phyloP scores from a whole-genome alignment of 2,113 vertebrate species.

The Megaceryle maxima region DNA sequence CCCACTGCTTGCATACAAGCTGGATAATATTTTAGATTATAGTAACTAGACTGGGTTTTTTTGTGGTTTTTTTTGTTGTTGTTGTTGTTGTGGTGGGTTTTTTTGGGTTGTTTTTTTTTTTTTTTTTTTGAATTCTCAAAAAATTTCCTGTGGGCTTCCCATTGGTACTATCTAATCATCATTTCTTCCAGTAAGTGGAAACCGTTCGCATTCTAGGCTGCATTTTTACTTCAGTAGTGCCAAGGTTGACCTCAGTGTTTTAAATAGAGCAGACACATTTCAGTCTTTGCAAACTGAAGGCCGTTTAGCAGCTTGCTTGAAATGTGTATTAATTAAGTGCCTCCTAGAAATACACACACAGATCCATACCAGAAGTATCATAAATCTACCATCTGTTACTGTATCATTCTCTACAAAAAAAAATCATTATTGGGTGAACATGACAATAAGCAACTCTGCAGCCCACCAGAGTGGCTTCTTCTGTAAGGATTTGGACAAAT shows the following conservation, averaged over 20 bases:
- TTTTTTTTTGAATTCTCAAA: background rate
- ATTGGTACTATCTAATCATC: background rate
- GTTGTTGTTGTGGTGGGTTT: too few species aligned
- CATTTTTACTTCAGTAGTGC: background rate
- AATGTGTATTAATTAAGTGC: constrained; percentile 31
- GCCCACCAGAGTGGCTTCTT: background rate
- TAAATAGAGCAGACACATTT: background rate
- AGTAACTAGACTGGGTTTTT: background rate
- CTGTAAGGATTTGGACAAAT: background rate
- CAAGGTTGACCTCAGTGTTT: background rate
- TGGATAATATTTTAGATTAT: background rate
- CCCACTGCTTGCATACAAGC: background rate
- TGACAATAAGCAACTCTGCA: background rate
- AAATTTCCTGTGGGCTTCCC: background rate
- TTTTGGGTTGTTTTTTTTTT: too few species aligned
- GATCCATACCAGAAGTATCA: background rate
- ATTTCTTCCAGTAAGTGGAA: constrained; percentile 4
- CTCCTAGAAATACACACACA: constrained; percentile 6
- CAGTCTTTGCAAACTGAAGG: background rate
- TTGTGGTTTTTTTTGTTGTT: background rate
- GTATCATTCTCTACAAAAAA: background rate
- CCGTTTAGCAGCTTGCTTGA: constrained; percentile 37
- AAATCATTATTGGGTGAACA: background rate
- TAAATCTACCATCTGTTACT: constrained; percentile 23
- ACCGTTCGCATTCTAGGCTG: background rate